phyloP scores from a whole-genome alignment of 2,113 vertebrate genomes.

The Notarius lentiginosus region DNA sequence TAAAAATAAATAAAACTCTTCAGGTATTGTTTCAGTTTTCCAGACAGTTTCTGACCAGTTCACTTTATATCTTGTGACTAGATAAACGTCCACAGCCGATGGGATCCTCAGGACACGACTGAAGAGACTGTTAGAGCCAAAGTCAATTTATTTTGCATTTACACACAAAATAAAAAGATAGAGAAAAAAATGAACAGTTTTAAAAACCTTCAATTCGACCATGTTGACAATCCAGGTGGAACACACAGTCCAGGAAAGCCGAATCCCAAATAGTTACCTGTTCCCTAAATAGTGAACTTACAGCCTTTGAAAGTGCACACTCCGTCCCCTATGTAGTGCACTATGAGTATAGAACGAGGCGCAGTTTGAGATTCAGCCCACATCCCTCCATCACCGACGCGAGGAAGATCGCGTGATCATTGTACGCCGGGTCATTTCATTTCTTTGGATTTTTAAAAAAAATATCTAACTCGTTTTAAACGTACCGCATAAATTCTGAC shows the following conservation, averaged over 20 bases:
- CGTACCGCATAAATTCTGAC: not conserved
- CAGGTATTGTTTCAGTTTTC: not conserved
- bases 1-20: not conserved
- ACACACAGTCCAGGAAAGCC: no score
- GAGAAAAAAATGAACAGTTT: not conserved
- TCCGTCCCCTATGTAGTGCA: not conserved
- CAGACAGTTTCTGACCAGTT: not conserved
- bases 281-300: not conserved
- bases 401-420: not conserved
- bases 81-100: not conserved
- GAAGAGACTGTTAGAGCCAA: not conserved
- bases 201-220: no score
- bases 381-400: not conserved
- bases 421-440: not conserved
- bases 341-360: fast-evolving
- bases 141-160: not conserved
- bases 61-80: not conserved
- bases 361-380: not conserved
- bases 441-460: not conserved
- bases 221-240: not conserved
- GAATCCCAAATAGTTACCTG: not conserved
- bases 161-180: not conserved
- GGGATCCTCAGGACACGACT: not conserved
- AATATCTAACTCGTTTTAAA: not conserved
- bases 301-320: not conserved